Evolutionary conservation across 2,797 vertebrate genomes (phyloP).

Genomic region (Cossypha polioptera): DNA sequence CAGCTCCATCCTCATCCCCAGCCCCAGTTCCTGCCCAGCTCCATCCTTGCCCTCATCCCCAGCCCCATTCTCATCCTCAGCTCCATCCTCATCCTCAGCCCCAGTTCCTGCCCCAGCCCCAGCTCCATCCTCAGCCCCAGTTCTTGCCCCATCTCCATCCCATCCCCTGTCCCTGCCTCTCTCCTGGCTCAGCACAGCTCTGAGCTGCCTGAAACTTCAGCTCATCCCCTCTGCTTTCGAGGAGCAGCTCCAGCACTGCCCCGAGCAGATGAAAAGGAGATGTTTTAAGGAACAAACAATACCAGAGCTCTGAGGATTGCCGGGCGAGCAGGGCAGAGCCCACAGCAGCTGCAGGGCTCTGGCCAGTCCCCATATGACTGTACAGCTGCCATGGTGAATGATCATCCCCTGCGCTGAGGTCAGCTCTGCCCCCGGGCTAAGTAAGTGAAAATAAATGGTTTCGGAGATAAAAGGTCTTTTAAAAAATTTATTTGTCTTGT

Average conservation of each 20-base stretch:
- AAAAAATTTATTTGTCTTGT: slow-evolving; percentile 75
- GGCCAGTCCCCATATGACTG: slow-evolving; percentile 27
- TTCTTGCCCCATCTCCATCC: too few relatives aligned
- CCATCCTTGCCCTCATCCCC: neutral
- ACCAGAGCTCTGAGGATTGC: neutral
- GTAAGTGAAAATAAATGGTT: slow-evolving; percentile 78
- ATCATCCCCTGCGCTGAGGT: slow-evolving; percentile 62
- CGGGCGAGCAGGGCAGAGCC: neutral
- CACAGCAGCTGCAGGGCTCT: neutral
- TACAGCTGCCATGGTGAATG: slow-evolving; percentile 72
- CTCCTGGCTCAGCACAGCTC: neutral
- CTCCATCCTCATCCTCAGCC: too few relatives aligned
- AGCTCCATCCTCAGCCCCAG: too few relatives aligned
- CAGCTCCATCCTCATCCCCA: neutral
- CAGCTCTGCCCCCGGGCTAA: slow-evolving; percentile 74
- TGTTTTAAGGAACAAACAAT: neutral
- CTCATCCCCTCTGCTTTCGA: neutral
- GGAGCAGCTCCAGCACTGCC: slow-evolving; percentile 1
- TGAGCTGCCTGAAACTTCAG: neutral
- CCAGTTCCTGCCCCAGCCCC: too few relatives aligned
- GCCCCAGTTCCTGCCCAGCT: too few relatives aligned
- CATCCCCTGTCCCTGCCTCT: too few relatives aligned
- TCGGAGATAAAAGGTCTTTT: slow-evolving; percentile 74
- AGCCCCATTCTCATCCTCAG: too few relatives aligned
- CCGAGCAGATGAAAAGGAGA: neutral